Base-by-base conservation (phyloP, 2,797 vertebrate species). In the Platalea minor region DNA sequence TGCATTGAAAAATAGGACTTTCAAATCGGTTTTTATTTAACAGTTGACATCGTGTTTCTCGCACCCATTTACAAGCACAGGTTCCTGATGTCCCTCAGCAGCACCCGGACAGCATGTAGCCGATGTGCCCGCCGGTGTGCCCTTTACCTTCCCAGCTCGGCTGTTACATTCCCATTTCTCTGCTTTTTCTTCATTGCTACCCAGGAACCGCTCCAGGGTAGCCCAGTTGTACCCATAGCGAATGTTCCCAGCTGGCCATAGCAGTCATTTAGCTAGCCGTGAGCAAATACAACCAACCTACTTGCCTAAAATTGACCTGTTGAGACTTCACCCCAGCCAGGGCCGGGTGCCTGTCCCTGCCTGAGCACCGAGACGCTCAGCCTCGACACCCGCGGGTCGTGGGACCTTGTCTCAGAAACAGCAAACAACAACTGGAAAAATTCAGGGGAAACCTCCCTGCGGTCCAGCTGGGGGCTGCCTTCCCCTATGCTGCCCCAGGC, bases 141-240 rank as follows among this genome's bases (percentile, higher is more conserved):
- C 39, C n/a, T 18, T 45, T 13, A 37, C 50, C 50, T 35, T 46
- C 7, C 63, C n/a, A 9, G 37, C 9, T 24, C 2, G 2, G n/a
- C 73, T 2, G 37, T 10, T 7, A 8, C 0, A 2, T 45, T 53
- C 31, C 67, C 7, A 0, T 15, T 1, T 8, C 56, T 4, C 8
- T 50, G 29, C 25, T 25, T 12, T 29, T 61, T 12, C 37, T 45
- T 31, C 1, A 1, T 33, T 1, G 2, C 57, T 45, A 12, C 10
- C 5, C 13, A 7, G 24, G 11, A 51, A 21, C 33, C 7, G 26
- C 57, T 17, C 5, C 21, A 5, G 5, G 37, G 13, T 83, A 37
- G 33, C 68, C 57, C 45, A 8, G 37, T 12, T 29, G 16, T 16
- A 35, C 54, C 51, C 9, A 1, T 2, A 48, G 41, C 4, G 0